phyloP scores from a whole-genome alignment of 2,888 invertebrate species.

The Muschampia plurimacula region DNA sequence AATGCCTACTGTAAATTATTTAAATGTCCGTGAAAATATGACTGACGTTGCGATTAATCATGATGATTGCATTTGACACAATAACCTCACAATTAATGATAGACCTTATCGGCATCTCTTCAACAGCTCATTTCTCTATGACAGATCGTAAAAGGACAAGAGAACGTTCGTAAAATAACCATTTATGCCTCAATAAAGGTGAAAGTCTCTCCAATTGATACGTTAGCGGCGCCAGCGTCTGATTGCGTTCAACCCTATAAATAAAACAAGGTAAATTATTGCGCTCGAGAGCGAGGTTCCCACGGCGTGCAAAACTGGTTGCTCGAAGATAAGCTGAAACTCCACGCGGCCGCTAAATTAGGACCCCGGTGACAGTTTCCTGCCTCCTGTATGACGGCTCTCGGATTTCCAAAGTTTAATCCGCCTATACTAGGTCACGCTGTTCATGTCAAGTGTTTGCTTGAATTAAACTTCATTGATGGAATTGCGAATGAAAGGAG shows the following conservation, averaged over 20 bases:
- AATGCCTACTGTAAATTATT: no score
- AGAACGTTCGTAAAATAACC: constrained; percentile 14
- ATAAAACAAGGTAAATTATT: constrained; percentile 76
- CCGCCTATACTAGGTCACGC: constrained; percentile 27
- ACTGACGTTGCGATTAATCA: no score
- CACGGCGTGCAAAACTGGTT: constrained; percentile 83
- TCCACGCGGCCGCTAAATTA: constrained; percentile 77
- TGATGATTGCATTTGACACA: neutral
- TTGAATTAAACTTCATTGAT: constrained; percentile 7
- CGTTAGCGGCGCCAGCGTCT: constrained; percentile 43
- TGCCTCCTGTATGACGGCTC: constrained; percentile 60
- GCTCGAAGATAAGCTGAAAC: constrained; percentile 76
- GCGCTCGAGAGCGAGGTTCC: constrained; percentile 78
- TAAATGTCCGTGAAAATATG: no score
- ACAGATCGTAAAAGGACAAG: constrained; percentile 15
- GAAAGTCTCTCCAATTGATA: constrained; percentile 50
- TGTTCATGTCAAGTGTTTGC: constrained; percentile 4
- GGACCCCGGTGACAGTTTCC: constrained; percentile 80
- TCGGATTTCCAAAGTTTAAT: constrained; percentile 54
- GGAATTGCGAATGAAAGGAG: constrained; percentile 10
- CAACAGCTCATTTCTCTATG: neutral
- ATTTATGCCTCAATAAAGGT: constrained; percentile 44
- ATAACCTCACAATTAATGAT: neutral
- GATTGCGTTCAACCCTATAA: constrained; percentile 66
- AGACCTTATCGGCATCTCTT: neutral